Evolutionary conservation across 2,113 vertebrate species (phyloP), one percentile per base, ranked within the genome.

Genomic region (Chionis minor): DNA sequence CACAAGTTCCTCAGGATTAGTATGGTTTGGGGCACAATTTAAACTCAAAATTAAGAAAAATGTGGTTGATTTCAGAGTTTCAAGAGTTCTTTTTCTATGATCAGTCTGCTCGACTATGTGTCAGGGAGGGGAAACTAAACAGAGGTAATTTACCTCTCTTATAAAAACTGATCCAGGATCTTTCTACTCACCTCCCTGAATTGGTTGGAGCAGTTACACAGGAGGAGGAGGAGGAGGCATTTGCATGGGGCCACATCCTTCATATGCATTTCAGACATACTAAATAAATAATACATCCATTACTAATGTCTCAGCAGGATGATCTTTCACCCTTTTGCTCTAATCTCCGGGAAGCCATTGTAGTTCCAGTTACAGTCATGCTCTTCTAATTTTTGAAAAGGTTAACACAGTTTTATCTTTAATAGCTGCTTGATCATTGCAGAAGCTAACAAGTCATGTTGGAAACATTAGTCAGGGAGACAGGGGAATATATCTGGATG

Each of bases 401-500:
- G 94, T 98, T 98, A 97, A 94, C 88, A 97, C 52, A 75, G 90
- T 96, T 98, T 97, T 97, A 94, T 95, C 94, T 95, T 91, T 97
- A 97, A 98, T 97, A 97, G 97, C 96, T 92, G 96, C 94, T 98
- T 97, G 97, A 98, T 98, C 97, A 97, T 92, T 78, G 95, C 51
- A 95, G 96, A 95, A 96, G 97, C 96, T 98, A 98, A 96, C 95
- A 98, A 97, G 95, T 98, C 97, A 96, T 95, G 82, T 94, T 97
- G 92, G 91, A 97, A 74, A 81, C 92, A 98, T 98, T 97, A 97
- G 90, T 98, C 97, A 97, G 88, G 81, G 56, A 96, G 96, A 82
- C 85, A 74, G 38, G 87, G 81, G 89, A 94, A 97, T 95, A 62
- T 80, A 95, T 91, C 85, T 59, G 90, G 86, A 96, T 95, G 81